Percentiles rank a stretch among this genome's conserved stretches.
Evolutionary conservation across 1,140 invertebrate genomes (phyloP).

Genomic region (Tachypleus tridentatus): DNA sequence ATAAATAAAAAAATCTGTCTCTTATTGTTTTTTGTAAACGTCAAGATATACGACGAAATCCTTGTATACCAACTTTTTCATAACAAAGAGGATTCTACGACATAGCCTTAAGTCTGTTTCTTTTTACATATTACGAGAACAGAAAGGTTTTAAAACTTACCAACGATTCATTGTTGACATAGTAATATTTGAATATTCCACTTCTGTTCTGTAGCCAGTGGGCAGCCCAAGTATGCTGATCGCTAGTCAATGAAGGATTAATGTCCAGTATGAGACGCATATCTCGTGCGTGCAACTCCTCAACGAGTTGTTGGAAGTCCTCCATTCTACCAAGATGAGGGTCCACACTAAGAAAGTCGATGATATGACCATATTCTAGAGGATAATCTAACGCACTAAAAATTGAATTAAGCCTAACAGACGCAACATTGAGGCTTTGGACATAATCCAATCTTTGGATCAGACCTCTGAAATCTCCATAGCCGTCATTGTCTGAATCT

Average conservation of each 20-base stretch:
- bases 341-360: conserved; percentile 48
- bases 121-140: no score
- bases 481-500: conserved; percentile 46
- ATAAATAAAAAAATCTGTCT: no score
- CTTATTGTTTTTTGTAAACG: no score
- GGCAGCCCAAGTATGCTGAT: conserved; percentile 24
- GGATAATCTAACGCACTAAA: conserved; percentile 55
- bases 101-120: no score
- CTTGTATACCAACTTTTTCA: no score
- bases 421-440: conserved; percentile 47
- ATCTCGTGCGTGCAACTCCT: conserved; percentile 46
- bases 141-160: conserved; percentile 28
- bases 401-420: conserved; percentile 58
- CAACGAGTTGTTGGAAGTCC: conserved; percentile 50
- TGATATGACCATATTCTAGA: conserved; percentile 50
- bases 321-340: conserved; percentile 46
- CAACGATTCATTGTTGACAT: no score
- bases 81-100: no score
- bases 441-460: conserved; percentile 45
- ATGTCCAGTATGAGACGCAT: conserved; percentile 61
- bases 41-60: no score
- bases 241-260: conserved; percentile 21
- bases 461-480: conserved; percentile 21
- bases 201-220: conserved; percentile 18
- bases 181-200: background rate